Conservation (phyloP, 1,140 invertebrate genomes). For the Augochlora pura region DNA sequence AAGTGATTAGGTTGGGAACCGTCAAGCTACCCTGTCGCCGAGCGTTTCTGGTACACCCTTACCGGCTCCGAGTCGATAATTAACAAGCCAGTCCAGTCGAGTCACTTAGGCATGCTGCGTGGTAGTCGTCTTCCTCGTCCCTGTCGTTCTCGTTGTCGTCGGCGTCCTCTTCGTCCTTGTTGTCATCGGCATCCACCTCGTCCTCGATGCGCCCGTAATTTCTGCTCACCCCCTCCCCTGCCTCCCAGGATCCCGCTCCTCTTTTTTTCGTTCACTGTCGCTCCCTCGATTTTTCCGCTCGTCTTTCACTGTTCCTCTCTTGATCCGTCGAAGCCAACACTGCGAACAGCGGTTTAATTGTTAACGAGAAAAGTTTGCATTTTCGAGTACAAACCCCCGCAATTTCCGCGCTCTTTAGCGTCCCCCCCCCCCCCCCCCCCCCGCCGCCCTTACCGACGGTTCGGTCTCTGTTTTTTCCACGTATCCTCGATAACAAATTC, state of each 20-base stretch:
- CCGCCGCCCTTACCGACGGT: background rate
- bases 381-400: conserved; percentile 44
- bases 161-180: conserved; percentile 17
- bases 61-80: conserved; percentile 75
- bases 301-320: conserved; percentile 14
- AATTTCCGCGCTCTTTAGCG: conserved; percentile 11
- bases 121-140: conserved; percentile 24
- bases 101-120: conserved; percentile 53
- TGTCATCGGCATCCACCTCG: conserved; percentile 8
- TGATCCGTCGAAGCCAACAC: conserved; percentile 25
- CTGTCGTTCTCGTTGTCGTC: background rate
- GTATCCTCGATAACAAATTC: conserved; percentile 52
- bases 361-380: conserved; percentile 71
- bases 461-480: background rate
- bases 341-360: conserved; percentile 52
- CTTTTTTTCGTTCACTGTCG: background rate
- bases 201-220: conserved; percentile 24
- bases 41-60: conserved; percentile 41
- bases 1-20: conserved; percentile 74
- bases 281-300: background rate
- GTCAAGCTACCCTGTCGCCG: conserved; percentile 38
- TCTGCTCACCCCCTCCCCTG: background rate
- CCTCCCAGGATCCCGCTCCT: background rate
- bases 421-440: background rate
- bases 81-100: conserved; percentile 67